Percentiles rank a stretch among this genome's conserved stretches.
phyloP scores from a whole-genome alignment of 2,888 invertebrate genomes.

The Seladonia tumulorum region DNA sequence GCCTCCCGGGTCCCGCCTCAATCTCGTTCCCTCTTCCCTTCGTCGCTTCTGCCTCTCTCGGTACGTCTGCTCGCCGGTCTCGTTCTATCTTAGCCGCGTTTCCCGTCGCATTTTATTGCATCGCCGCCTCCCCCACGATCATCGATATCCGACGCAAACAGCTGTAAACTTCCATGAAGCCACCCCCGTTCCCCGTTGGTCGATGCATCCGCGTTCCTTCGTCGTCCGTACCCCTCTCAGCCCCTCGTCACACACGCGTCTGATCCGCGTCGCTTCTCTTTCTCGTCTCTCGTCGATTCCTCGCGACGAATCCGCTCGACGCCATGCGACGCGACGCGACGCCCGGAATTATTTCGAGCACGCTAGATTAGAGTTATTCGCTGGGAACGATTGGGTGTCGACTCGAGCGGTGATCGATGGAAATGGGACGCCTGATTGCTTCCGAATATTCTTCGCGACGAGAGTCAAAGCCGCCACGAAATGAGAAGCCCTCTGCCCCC shows the following conservation, averaged over 20 bases:
- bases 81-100: conserved; percentile 49
- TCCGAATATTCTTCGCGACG: conserved; percentile 43
- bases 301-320: conserved; percentile 10
- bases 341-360: conserved; percentile 54
- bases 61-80: conserved; percentile 19
- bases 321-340: not conserved
- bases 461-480: conserved; percentile 12
- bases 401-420: conserved; percentile 49
- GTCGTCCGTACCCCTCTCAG: conserved; percentile 2
- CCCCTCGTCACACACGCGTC: conserved; percentile 21
- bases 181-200: conserved; percentile 40
- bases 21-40: not conserved
- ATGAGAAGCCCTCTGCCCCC: conserved; percentile 29
- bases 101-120: conserved; percentile 70
- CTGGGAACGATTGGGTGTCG: conserved; percentile 45
- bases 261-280: conserved; percentile 22
- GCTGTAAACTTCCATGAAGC: conserved; percentile 76
- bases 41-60: conserved; percentile 9
- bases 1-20: not conserved
- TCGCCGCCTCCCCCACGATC: conserved; percentile 70
- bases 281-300: not conserved
- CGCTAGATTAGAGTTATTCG: conserved; percentile 62
- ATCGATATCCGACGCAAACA: conserved; percentile 78
- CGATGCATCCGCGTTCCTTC: conserved; percentile 51
- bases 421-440: conserved; percentile 43